These are phyloP conservation scores for Clarias batrachus DNA, from an alignment of 2,113 vertebrate species.

Conservation along the genomic window DNA sequence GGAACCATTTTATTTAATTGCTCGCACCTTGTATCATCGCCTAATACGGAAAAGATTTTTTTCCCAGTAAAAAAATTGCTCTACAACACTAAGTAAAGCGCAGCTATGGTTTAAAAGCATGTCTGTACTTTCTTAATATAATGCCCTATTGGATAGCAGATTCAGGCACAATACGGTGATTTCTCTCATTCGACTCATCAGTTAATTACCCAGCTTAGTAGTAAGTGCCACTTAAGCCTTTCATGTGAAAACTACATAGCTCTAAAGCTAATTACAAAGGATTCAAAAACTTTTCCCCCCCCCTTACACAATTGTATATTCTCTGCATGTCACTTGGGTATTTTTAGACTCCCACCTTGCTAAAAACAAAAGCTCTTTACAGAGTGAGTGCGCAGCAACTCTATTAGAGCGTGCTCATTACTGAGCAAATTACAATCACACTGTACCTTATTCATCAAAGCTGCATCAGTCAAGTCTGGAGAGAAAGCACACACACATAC, in stretches of 20 bases:
- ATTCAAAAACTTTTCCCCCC: not conserved
- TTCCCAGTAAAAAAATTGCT: not conserved
- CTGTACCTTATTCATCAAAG: not conserved
- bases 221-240: not conserved
- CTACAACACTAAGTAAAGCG: not conserved
- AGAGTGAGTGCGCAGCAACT: not conserved
- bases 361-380: not conserved
- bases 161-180: not conserved
- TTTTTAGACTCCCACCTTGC: not conserved
- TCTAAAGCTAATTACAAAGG: constrained; percentile 3
- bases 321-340: not conserved
- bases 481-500: not conserved
- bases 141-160: not conserved
- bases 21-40: not conserved
- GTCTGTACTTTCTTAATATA: not conserved
- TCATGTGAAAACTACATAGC: not conserved
- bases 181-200: not conserved
- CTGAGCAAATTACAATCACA: constrained; percentile 5
- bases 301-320: not conserved
- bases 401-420: not conserved
- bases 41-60: not conserved
- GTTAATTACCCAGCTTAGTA: not conserved
- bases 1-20: not conserved
- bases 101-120: not conserved
- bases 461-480: not conserved